Evolutionary conservation across 2,113 vertebrate genomes (phyloP).

Genomic region (Menura novaehollandiae): DNA sequence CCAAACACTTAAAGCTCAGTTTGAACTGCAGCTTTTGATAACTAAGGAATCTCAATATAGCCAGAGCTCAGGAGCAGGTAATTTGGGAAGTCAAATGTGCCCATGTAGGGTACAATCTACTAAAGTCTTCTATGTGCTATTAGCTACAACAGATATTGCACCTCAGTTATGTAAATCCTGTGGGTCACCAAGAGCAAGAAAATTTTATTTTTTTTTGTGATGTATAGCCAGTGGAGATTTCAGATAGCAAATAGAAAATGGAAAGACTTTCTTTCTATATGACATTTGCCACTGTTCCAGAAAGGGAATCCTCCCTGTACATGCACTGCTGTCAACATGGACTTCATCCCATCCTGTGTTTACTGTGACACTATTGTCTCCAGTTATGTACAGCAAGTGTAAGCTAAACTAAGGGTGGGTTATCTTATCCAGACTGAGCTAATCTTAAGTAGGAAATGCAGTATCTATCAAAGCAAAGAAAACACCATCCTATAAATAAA

Average conservation of each 20-base stretch:
- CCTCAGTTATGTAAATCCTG: not conserved
- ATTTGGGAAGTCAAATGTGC: not conserved
- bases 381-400: not conserved
- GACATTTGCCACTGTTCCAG: not conserved
- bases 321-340: not conserved
- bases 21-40: not conserved
- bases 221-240: not conserved
- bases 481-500: not conserved
- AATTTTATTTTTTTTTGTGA: not conserved
- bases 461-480: not conserved
- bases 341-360: not conserved
- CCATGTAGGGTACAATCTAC: not conserved
- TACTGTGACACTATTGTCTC: not conserved
- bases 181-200: not conserved
- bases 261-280: not conserved
- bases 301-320: not conserved
- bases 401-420: not conserved
- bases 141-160: not conserved
- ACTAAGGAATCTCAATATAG: not conserved
- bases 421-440: not conserved
- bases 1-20: not conserved
- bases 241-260: not conserved
- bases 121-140: not conserved
- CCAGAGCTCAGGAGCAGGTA: not conserved
- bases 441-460: not conserved